phyloP scores from a whole-genome alignment of 2,797 vertebrate species.

The Esox lucius region DNA sequence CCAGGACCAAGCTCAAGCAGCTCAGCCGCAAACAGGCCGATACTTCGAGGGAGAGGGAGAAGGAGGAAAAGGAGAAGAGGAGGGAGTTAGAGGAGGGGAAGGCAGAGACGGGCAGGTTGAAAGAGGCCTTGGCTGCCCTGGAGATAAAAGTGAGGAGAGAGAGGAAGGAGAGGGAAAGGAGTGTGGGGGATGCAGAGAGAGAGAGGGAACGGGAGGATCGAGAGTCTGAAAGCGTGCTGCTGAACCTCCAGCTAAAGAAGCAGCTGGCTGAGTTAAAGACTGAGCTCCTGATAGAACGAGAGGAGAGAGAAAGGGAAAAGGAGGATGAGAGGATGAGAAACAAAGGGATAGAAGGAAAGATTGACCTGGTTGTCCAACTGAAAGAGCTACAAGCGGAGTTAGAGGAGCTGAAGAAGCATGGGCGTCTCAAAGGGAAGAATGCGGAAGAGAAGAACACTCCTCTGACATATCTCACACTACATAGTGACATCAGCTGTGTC shows the following conservation, averaged over 20 bases:
- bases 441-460: slow-evolving; percentile 54
- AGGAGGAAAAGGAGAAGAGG: slow-evolving; percentile 58
- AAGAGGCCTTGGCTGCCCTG: slow-evolving; percentile 54
- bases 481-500: slow-evolving; percentile 47
- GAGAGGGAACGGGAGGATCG: slow-evolving; percentile 40
- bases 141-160: slow-evolving; percentile 53
- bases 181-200: slow-evolving; percentile 33
- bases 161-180: slow-evolving; percentile 30
- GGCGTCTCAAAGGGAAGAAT: slow-evolving; percentile 48
- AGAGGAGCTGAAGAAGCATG: slow-evolving; percentile 54
- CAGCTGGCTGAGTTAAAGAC: slow-evolving; percentile 58
- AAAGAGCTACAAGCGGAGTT: slow-evolving; percentile 68
- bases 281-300: slow-evolving; percentile 47
- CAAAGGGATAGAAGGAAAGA: slow-evolving; percentile 41
- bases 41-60: slow-evolving; percentile 54
- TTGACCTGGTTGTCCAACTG: slow-evolving; percentile 56
- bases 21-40: slow-evolving; percentile 70
- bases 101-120: slow-evolving; percentile 48
- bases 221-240: slow-evolving; percentile 49
- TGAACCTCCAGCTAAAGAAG: slow-evolving; percentile 66
- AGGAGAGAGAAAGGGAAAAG: slow-evolving; percentile 60
- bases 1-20: slow-evolving; percentile 76
- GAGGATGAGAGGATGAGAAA: slow-evolving; percentile 52
- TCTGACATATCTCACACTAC: slow-evolving; percentile 65
- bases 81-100: slow-evolving; percentile 25